phyloP scores from a whole-genome alignment of 2,888 invertebrate genomes.

The Harpalus rubripes region DNA sequence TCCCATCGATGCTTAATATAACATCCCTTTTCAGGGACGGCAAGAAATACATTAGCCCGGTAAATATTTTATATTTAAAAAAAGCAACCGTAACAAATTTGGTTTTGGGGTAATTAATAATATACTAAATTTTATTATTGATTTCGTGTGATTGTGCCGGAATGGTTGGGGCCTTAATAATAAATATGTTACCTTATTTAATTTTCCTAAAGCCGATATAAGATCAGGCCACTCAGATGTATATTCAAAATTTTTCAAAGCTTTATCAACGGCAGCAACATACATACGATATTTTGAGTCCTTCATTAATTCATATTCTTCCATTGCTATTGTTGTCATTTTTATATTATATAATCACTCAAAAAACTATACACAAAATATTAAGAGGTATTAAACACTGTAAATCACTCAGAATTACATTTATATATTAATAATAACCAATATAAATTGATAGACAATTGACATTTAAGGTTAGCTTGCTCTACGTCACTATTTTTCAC shows the following conservation, averaged over 20 bases:
- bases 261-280: conserved; percentile 90
- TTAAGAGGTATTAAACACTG: conserved; percentile 23
- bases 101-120: too few relatives aligned
- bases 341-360: conserved; percentile 24
- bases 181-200: conserved; percentile 86
- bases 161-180: too few relatives aligned
- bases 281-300: conserved; percentile 91
- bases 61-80: too few relatives aligned
- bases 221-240: conserved; percentile 98
- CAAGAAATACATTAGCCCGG: too few relatives aligned
- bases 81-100: too few relatives aligned
- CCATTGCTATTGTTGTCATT: conserved; percentile 82
- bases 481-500: conserved; percentile 64
- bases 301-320: conserved; percentile 89
- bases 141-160: too few relatives aligned
- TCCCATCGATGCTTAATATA: too few relatives aligned
- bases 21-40: too few relatives aligned
- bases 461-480: conserved; percentile 65
- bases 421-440: conserved; percentile 26
- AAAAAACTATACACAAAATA: background rate
- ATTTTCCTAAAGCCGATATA: conserved; percentile 92
- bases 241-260: conserved; percentile 93
- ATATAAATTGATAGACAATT: conserved; percentile 59
- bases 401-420: conserved; percentile 6
- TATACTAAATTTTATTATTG: too few relatives aligned